Conservation (phyloP, 2,113 vertebrate genomes). For the Pedionomus torquatus region DNA sequence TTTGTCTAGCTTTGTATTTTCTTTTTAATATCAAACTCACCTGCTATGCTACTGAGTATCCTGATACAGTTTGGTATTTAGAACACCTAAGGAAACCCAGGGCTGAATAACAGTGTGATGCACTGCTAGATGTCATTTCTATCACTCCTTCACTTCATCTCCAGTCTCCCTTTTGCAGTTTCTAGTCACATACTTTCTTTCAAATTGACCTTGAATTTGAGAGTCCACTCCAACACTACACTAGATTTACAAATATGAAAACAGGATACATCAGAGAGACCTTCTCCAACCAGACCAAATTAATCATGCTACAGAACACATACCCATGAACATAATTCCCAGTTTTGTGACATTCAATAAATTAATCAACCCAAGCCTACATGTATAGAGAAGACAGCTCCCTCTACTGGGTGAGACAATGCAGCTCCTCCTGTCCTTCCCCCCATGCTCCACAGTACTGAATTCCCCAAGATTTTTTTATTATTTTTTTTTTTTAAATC, state of each 20-base stretch:
- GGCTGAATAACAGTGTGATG: background rate
- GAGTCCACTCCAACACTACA: background rate
- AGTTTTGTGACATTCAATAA: background rate
- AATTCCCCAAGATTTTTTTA: background rate
- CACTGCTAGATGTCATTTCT: background rate
- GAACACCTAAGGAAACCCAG: background rate
- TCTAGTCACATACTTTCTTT: slow-evolving; percentile 8
- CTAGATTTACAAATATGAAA: slow-evolving; percentile 23
- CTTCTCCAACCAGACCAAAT: background rate
- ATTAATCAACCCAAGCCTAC: background rate
- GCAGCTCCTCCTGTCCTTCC: background rate
- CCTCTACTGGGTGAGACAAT: background rate
- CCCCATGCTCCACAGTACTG: background rate
- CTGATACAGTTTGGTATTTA: background rate
- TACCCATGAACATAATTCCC: background rate
- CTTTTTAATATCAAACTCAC: background rate
- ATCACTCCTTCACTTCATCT: background rate
- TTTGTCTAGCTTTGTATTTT: background rate
- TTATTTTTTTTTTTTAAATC: background rate
- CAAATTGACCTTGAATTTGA: slow-evolving; percentile 46
- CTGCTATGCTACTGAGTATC: background rate
- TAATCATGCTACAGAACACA: background rate
- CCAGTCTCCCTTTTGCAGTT: background rate
- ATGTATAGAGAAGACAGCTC: background rate
- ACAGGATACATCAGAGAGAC: background rate